Evolutionary conservation across 2,797 vertebrate species (phyloP), one percentile per base, ranked within the genome.

Genomic region (Sciaenops ocellatus): DNA sequence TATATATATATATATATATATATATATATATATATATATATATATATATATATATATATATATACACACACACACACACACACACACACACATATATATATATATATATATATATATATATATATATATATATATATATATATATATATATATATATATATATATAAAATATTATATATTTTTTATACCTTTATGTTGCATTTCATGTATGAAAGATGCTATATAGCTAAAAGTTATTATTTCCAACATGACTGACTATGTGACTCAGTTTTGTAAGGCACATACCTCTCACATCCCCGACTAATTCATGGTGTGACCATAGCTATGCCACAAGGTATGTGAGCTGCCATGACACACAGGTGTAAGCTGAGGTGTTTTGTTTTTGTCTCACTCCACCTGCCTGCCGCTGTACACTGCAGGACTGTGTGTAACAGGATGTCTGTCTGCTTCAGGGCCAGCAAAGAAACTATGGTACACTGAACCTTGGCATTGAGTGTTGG

Each of bases 401-500:
- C 51, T 55, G 34, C 65, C 16, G 34, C 70, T 69, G 17, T 7
- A 59, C 67, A 48, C 55, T 48, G 44, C 38, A 24, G 28, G 5
- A 3, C 15, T 5, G 20, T 63, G 28, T 11, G 41, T 10, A 38
- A 24, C 15, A 55, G 28, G 2, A 28, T 6, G 26, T 34, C 18
- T 42, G 26, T 26, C 9, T 64, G 13, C 38, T 61, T 70, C 24
- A 69, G 56, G 46, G 46, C 10, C 15, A 64, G 41, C 5, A 64
- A 22, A 46, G 8, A 15, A 26, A 54, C 20, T 4, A 30, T 69
- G 50, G 5, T 47, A 50, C 28, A 28, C 30, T 60, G 24, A 65
- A 73, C 52, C 67, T 28, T 60, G 15, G 63, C 38, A 52, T 44
- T 2, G 11, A n/a, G 50, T 67, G 46, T 46, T 71, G 8, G 16